Evolutionary conservation across 2,797 vertebrate species (phyloP).

Genomic region (Acridotheres tristis): DNA sequence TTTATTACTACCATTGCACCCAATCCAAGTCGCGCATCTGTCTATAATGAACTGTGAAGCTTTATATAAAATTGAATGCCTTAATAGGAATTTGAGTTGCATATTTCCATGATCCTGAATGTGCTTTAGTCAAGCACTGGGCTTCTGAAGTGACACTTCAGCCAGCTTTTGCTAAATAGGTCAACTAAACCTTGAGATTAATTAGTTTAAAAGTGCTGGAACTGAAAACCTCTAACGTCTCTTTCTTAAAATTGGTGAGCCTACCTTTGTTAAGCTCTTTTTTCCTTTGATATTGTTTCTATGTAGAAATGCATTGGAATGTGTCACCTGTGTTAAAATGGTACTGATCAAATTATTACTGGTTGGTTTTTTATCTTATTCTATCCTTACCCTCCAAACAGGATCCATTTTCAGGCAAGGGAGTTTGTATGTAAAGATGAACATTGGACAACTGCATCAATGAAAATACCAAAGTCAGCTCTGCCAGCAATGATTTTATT

Average conservation of each 20-base stretch:
- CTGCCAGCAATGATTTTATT: not conserved
- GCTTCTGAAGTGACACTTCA: not conserved
- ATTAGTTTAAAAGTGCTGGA: not conserved
- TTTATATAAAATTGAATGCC: not conserved
- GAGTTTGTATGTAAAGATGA: not conserved
- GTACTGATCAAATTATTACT: not conserved
- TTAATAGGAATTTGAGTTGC: not conserved
- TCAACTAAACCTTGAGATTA: not conserved
- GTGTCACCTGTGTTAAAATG: not conserved
- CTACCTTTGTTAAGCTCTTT: not conserved
- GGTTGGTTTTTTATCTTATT: rapidly evolving
- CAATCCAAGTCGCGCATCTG: not conserved
- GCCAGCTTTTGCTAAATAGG: not conserved
- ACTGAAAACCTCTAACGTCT: not conserved
- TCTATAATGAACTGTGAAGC: not conserved
- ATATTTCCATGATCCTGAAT: not conserved
- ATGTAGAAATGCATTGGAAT: not conserved
- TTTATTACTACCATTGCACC: not conserved
- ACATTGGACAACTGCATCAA: not conserved
- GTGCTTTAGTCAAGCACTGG: not conserved
- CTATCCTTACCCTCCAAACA: not conserved
- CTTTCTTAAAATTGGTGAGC: not conserved
- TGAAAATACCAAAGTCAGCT: not conserved
- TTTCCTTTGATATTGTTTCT: not conserved
- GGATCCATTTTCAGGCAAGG: not conserved